A percentile compares a stretch with the other conserved stretches of the same genome.
These are phyloP conservation scores for Pimpla rufipes DNA, from an alignment of 2,888 invertebrate genomes.

Conservation along the genomic window DNA sequence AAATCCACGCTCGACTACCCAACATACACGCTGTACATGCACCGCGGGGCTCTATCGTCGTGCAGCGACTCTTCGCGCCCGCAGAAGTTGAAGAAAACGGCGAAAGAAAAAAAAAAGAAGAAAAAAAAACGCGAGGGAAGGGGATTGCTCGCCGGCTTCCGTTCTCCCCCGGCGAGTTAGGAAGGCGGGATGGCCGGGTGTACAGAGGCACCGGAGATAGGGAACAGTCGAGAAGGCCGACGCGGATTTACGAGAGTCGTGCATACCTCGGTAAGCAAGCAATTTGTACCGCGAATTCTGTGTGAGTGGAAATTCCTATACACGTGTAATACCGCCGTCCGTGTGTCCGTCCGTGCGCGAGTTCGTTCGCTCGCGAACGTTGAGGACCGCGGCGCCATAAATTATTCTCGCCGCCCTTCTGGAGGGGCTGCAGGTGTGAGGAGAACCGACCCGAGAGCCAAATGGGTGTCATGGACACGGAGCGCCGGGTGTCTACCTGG, in stretches of 20 bases:
- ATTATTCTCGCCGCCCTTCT: slow-evolving; percentile 53
- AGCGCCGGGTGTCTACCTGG: slow-evolving; percentile 30
- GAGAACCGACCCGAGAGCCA: slow-evolving; percentile 23
- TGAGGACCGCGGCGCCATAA: slow-evolving; percentile 49
- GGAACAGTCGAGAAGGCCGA: slow-evolving; percentile 55
- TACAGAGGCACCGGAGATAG: slow-evolving; percentile 51
- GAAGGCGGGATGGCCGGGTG: background rate
- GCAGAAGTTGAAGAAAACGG: slow-evolving; percentile 19
- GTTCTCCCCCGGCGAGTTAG: slow-evolving; percentile 17
- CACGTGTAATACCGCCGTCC: background rate
- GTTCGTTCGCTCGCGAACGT: slow-evolving; percentile 3
- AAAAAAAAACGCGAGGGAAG: slow-evolving; percentile 26
- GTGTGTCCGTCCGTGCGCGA: too few species aligned
- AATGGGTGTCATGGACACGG: slow-evolving; percentile 28
- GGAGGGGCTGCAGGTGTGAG: slow-evolving; percentile 27
- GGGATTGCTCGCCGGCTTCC: slow-evolving; percentile 38
- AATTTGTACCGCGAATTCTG: slow-evolving; percentile 56
- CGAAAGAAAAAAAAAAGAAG: background rate
- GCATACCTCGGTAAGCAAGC: slow-evolving; percentile 64
- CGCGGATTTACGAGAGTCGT: slow-evolving; percentile 58
- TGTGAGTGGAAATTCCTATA: slow-evolving; percentile 6
- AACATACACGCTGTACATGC: slow-evolving; percentile 26
- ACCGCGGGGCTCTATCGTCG: slow-evolving; percentile 36
- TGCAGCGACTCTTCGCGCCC: background rate
- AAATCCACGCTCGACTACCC: slow-evolving; percentile 27